phyloP scores from a whole-genome alignment of 2,888 invertebrate genomes.

The Oconnorella tubifera region DNA sequence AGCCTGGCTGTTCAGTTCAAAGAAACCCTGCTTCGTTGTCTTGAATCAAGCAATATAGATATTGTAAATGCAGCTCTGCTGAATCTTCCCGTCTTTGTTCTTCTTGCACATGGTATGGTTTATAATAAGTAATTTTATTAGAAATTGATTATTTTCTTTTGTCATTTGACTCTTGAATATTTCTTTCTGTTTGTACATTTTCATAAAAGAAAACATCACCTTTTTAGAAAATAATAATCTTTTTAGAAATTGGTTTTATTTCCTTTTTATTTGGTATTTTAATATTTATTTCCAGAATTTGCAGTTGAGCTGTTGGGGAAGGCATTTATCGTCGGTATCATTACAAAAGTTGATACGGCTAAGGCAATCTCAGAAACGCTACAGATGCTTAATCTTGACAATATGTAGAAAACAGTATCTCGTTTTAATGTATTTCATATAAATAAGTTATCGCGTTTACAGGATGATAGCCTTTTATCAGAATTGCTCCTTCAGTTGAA shows the following conservation, averaged over 20 bases:
- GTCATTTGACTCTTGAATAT: too few relatives aligned
- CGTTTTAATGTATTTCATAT: too few relatives aligned
- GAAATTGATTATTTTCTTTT: constrained; percentile 1
- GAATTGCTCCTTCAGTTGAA: too few relatives aligned
- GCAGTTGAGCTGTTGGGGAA: constrained; percentile 73
- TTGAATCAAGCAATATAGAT: constrained; percentile 75
- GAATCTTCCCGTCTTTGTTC: constrained; percentile 75
- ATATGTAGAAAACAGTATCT: too few relatives aligned
- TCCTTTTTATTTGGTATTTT: too few relatives aligned
- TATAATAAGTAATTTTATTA: neutral
- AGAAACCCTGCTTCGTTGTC: constrained; percentile 74
- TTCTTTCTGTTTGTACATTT: too few relatives aligned
- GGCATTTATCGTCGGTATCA: constrained; percentile 78
- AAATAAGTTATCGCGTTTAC: too few relatives aligned
- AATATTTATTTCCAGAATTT: too few relatives aligned
- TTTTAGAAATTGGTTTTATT: too few relatives aligned
- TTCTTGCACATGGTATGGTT: constrained; percentile 60
- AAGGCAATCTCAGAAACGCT: constrained; percentile 75
- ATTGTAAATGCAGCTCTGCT: constrained; percentile 75
- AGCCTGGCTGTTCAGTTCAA: constrained; percentile 64
- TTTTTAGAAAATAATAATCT: too few relatives aligned
- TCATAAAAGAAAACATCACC: too few relatives aligned
- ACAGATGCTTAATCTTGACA: constrained; percentile 75
- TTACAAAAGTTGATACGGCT: constrained; percentile 73
- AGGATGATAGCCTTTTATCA: too few relatives aligned